phyloP scores from a whole-genome alignment of 2,113 vertebrate genomes.

The Heterotilapia buettikoferi region DNA sequence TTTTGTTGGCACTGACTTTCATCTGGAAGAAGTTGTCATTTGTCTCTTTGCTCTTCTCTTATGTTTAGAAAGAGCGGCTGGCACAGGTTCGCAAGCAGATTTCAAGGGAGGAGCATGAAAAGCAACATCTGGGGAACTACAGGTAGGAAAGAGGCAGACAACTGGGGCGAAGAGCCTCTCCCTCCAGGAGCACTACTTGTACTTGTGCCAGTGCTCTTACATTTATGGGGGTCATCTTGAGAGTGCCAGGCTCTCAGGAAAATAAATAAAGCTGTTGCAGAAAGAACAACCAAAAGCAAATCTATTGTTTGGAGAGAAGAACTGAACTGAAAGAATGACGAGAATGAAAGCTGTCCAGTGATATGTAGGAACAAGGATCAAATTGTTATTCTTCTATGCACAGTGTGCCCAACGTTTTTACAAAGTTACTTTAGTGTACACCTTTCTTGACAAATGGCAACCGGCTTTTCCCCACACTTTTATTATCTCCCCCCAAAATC shows the following conservation, averaged over 20 bases:
- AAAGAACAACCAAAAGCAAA: neutral
- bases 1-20: neutral
- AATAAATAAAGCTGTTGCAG: conserved; percentile 8
- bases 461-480: neutral
- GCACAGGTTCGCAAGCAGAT: conserved; percentile 94
- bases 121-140: conserved; percentile 95
- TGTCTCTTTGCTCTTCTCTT: neutral
- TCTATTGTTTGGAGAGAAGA: neutral
- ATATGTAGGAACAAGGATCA: neutral
- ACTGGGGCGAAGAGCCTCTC: neutral
- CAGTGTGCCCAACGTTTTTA: neutral
- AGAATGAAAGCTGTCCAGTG: neutral
- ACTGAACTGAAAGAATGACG: neutral
- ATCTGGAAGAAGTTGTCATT: neutral
- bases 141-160: conserved; percentile 74
- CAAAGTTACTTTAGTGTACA: neutral
- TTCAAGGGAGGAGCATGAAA: conserved; percentile 93
- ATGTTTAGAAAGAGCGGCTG: conserved; percentile 90
- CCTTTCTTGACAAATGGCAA: neutral
- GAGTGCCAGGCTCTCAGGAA: conserved; percentile 13
- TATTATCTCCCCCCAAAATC: neutral
- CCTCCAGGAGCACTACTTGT: neutral
- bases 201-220: conserved; percentile 10
- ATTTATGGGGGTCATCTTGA: conserved; percentile 37
- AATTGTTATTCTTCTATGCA: neutral